Conservation (phyloP, 1,140 invertebrate species). For the Bombyx mandarina region DNA sequence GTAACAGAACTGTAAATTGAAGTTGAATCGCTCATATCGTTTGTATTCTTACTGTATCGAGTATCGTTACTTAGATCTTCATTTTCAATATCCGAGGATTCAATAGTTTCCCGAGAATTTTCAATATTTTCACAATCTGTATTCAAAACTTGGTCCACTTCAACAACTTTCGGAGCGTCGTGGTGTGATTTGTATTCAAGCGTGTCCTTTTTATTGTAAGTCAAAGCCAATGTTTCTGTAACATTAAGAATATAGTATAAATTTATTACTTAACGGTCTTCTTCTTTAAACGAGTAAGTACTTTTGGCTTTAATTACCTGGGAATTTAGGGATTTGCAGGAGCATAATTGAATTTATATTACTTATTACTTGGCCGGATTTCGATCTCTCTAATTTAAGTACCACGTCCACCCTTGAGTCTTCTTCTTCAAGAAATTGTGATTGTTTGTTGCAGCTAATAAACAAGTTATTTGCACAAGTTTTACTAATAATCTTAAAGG, state of each 20-base stretch:
- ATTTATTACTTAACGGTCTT: too few species aligned
- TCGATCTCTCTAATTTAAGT: slow-evolving; percentile 31
- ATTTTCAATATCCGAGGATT: slow-evolving; percentile 10
- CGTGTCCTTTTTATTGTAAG: slow-evolving; percentile 2
- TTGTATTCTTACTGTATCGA: too few species aligned
- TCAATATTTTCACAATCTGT: not conserved
- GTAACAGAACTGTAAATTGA: too few species aligned
- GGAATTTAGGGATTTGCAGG: slow-evolving; percentile 17
- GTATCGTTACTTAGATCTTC: slow-evolving; percentile 5
- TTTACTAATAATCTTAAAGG: slow-evolving; percentile 38
- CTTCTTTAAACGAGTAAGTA: not conserved
- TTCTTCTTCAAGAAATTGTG: slow-evolving; percentile 1
- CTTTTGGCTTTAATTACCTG: slow-evolving; percentile 9
- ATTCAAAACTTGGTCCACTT: not conserved
- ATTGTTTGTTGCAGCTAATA: slow-evolving; percentile 38
- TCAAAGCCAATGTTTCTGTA: not conserved
- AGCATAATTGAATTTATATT: slow-evolving; percentile 44
- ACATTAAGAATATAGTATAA: too few species aligned
- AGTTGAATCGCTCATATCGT: too few species aligned
- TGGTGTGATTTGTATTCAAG: not conserved
- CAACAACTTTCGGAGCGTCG: slow-evolving; percentile 5
- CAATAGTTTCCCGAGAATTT: slow-evolving; percentile 3
- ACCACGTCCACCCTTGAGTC: slow-evolving; percentile 34
- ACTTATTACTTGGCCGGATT: slow-evolving; percentile 28
- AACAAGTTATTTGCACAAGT: slow-evolving; percentile 34